Conservation (phyloP, 2,113 vertebrate species). For the Microtus pennsylvanicus region DNA sequence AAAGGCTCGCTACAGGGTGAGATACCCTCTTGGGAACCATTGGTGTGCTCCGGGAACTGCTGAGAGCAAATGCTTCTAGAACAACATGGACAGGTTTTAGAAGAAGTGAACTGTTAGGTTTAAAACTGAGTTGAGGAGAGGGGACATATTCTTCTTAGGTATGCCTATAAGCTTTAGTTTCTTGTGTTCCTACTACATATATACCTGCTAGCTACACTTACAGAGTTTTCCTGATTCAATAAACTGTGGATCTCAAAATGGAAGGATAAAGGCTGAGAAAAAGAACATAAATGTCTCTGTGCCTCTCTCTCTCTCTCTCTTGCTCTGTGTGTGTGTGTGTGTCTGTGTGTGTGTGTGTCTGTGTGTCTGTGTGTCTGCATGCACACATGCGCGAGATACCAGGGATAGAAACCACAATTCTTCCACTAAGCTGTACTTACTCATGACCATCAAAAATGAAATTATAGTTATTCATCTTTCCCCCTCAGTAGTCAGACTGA, state of each 20-base stretch:
- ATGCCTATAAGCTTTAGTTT: not conserved
- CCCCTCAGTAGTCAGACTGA: not conserved
- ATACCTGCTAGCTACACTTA: not conserved
- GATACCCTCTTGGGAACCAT: not conserved
- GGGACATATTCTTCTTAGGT: not conserved
- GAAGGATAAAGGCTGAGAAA: not conserved
- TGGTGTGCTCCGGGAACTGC: too few relatives aligned
- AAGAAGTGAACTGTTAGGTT: not conserved
- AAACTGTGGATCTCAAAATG: not conserved
- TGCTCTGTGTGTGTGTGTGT: not conserved
- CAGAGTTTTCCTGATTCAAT: not conserved
- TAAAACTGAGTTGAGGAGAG: not conserved
- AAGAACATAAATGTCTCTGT: not conserved
- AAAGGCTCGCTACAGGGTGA: fast-evolving
- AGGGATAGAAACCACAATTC: not conserved
- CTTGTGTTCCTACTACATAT: fast-evolving
- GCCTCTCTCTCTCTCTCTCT: not conserved
- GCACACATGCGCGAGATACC: not conserved
- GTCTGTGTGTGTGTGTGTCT: not conserved
- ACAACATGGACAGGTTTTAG: not conserved
- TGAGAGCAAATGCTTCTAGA: not conserved
- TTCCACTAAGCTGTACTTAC: not conserved
- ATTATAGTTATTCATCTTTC: not conserved
- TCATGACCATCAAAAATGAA: not conserved
- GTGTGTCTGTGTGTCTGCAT: not conserved